phyloP scores from a whole-genome alignment of 2,797 vertebrate genomes.

The Danio albolineatus region DNA sequence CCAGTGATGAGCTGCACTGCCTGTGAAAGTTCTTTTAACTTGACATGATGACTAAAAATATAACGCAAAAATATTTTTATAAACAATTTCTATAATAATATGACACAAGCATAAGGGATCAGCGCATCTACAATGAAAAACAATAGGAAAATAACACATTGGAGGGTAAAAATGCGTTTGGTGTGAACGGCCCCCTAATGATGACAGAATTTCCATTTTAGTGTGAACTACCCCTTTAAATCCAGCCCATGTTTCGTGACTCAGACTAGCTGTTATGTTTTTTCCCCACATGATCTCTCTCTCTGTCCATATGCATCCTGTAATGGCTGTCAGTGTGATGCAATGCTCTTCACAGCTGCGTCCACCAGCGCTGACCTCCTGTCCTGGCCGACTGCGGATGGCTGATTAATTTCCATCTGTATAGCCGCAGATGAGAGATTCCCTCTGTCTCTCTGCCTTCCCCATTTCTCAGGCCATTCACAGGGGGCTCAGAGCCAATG shows the following conservation, averaged over 20 bases:
- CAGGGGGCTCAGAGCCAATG: constrained; percentile 65
- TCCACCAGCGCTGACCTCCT: constrained; percentile 60
- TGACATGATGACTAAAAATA: too few species aligned
- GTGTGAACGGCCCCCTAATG: too few species aligned
- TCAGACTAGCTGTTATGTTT: not conserved
- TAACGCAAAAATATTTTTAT: too few species aligned
- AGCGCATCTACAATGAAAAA: too few species aligned
- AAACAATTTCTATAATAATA: too few species aligned
- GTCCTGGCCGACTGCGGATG: constrained; percentile 65
- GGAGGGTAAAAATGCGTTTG: too few species aligned
- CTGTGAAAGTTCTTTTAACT: too few species aligned
- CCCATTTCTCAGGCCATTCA: constrained; percentile 64
- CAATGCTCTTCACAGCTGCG: constrained; percentile 53
- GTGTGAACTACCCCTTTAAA: not conserved
- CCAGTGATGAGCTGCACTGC: too few species aligned
- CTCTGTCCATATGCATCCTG: constrained; percentile 2
- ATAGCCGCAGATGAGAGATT: constrained; percentile 74
- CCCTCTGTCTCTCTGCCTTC: constrained; percentile 60
- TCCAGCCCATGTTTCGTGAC: not conserved
- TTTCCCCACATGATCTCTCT: not conserved
- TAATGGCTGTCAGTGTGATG: constrained; percentile 20
- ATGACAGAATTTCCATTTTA: too few species aligned
- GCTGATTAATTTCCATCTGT: constrained; percentile 77
- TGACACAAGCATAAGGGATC: too few species aligned
- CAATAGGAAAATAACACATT: too few species aligned